These are phyloP conservation scores for Linurgus olivaceus DNA, from an alignment of 2,797 vertebrate species.

Conservation along the genomic window DNA sequence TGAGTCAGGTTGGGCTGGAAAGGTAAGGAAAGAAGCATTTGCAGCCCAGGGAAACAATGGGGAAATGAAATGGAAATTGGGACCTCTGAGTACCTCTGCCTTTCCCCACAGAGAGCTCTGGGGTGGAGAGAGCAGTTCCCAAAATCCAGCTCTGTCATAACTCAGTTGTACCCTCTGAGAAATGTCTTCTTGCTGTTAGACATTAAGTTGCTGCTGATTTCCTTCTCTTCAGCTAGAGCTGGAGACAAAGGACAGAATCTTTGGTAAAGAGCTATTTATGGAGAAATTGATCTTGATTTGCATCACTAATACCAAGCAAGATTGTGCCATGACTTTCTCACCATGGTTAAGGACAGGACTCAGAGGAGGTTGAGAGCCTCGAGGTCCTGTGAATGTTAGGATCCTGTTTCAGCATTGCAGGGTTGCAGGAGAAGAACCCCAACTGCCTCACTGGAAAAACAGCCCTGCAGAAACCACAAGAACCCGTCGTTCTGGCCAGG, in stretches of 20 bases:
- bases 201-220: not conserved
- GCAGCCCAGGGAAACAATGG: not conserved
- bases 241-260: not conserved
- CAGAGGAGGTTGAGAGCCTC: not conserved
- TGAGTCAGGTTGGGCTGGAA: not conserved
- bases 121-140: not conserved
- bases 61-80: not conserved
- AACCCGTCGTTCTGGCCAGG: not conserved
- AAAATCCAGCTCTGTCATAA: not conserved
- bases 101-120: not conserved
- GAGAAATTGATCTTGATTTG: not conserved
- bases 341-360: not conserved
- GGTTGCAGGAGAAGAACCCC: not conserved
- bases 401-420: not conserved
- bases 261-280: not conserved
- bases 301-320: not conserved
- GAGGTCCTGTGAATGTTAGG: not conserved
- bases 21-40: not conserved
- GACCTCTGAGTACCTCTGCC: not conserved
- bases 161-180: not conserved
- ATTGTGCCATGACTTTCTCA: not conserved
- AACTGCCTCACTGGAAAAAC: not conserved
- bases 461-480: not conserved
- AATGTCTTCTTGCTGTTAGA: not conserved
- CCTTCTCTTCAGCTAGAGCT: not conserved